Evolutionary conservation across 2,113 vertebrate species (phyloP), one percentile per base, ranked within the genome.

Genomic region (Acanthochromis polyacanthus): DNA sequence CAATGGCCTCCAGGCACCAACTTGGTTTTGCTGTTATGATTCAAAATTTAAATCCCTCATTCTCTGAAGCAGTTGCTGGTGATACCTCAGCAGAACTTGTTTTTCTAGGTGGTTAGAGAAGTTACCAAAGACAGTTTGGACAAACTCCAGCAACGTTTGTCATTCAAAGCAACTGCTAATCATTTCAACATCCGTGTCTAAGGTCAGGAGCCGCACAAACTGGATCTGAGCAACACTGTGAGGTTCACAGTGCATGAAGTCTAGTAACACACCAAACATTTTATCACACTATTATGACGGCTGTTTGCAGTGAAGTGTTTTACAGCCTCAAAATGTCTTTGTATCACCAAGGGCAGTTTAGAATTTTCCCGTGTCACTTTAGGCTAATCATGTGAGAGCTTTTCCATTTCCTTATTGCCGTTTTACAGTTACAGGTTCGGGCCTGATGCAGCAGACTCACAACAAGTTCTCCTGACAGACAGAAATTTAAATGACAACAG

Each of bases 1-100:
- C 59, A 22, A 16, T 5, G 30, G 1, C 30, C 23, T 23, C 1
- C 2, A 51, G 63, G 9, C 12, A 6, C 16, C 8, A 16, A 14
- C 52, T 23, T 12, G 40, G 38, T 6, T n/a, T 22, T 11, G 12
- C n/a, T 43, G 22, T 69, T 5, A 11, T 4, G 46, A 51, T 50
- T 12, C 2, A 25, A 55, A 14, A 28, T n/a, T 8, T 11, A 25
- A 46, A 17, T 8, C 12, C 7, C 1, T 32, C 4, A 59, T 20
- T 50, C 38, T 22, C 5, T 0, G n/a, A 25, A 25, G 23, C 10
- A 57, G 23, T 14, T 23, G 16, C 70, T 15, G 45, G 30, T 22
- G 43, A 59, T 7, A 5, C 38, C 2, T 61, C 19, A 0, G 70
- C n/a, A 51, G 17, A 80, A 90, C 82, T 46, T 1, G 82, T 83